phyloP scores from a whole-genome alignment of 2,797 vertebrate species.

The Pseudochromis fuscus region DNA sequence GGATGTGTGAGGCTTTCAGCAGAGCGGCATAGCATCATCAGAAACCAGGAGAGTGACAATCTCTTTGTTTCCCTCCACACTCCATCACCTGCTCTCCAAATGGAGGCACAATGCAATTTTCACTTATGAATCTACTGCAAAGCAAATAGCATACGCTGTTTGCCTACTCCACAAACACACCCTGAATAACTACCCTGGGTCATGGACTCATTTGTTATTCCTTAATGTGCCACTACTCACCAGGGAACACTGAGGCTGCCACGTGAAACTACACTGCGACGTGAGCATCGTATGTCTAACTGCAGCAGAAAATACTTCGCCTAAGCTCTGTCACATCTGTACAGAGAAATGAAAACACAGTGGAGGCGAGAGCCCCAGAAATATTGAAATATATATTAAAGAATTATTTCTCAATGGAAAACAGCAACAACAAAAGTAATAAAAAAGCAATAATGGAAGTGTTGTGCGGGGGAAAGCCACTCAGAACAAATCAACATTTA shows the following conservation, averaged over 20 bases:
- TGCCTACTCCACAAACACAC: constrained; percentile 73
- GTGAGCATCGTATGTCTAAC: constrained; percentile 69
- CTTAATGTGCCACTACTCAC: constrained; percentile 81
- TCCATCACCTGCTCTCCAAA: constrained; percentile 79
- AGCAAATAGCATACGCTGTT: constrained; percentile 78
- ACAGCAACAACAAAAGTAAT: constrained; percentile 82
- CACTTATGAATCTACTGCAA: constrained; percentile 79
- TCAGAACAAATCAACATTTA: constrained; percentile 82
- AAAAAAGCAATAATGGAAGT: constrained; percentile 83
- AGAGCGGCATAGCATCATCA: constrained; percentile 55
- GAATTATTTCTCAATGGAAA: constrained; percentile 84
- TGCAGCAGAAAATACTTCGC: constrained; percentile 58
- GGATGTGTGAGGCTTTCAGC: constrained; percentile 66
- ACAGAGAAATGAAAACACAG: constrained; percentile 56
- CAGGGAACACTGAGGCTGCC: constrained; percentile 72
- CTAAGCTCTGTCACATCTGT: constrained; percentile 45
- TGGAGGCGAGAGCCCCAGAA: constrained; percentile 56
- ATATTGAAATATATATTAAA: constrained; percentile 84
- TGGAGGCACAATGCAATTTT: constrained; percentile 81
- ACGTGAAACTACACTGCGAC: constrained; percentile 59
- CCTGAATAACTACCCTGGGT: constrained; percentile 77
- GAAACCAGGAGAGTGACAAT: constrained; percentile 65
- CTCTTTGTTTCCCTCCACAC: constrained; percentile 70
- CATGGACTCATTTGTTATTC: constrained; percentile 82
- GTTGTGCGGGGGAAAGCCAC: constrained; percentile 74